Percentiles rank a stretch among this genome's conserved stretches.
These are phyloP conservation scores for Drosophila melanica DNA, from an alignment of 1,140 invertebrate genomes.

Conservation along the genomic window DNA sequence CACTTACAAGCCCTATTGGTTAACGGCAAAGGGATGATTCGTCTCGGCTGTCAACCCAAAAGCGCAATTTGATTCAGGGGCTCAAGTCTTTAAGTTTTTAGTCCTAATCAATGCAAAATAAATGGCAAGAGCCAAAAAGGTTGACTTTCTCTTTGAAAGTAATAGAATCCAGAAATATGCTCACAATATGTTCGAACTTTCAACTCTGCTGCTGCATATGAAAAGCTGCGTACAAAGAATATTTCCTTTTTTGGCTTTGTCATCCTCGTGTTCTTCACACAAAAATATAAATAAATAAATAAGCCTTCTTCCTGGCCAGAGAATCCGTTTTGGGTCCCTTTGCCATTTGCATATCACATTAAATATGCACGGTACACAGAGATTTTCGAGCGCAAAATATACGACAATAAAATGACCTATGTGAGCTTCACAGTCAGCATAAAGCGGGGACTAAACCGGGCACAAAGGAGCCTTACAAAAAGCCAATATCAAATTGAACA, in stretches of 20 bases:
- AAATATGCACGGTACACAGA: conserved; percentile 71
- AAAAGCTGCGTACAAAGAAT: conserved; percentile 17
- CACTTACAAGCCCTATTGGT: conserved; percentile 29
- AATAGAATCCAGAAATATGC: conserved; percentile 15
- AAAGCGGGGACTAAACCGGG: conserved; percentile 25
- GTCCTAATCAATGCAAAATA: conserved; percentile 40
- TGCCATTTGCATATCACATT: conserved; percentile 75
- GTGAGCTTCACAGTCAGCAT: conserved; percentile 62
- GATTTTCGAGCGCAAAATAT: conserved; percentile 42
- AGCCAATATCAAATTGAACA: conserved; percentile 54
- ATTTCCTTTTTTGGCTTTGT: conserved; percentile 52
- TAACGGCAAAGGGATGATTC: neutral
- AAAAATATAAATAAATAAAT: conserved; percentile 59
- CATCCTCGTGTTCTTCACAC: conserved; percentile 34
- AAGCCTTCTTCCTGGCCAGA: conserved; percentile 57
- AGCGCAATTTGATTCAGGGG: conserved; percentile 32
- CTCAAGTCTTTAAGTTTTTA: conserved; percentile 35
- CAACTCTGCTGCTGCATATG: conserved; percentile 15
- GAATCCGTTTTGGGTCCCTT: conserved; percentile 47
- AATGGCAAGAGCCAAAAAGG: conserved; percentile 42
- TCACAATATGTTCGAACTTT: conserved; percentile 35
- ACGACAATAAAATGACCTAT: conserved; percentile 68
- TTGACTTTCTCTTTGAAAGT: conserved; percentile 7
- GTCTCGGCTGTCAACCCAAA: conserved; percentile 17
- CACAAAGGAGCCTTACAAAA: conserved; percentile 48